A percentile compares a stretch with the other conserved stretches of the same genome.
These are phyloP conservation scores for Pseudochaenichthys georgianus DNA, from an alignment of 2,797 vertebrate species.

Conservation along the genomic window DNA sequence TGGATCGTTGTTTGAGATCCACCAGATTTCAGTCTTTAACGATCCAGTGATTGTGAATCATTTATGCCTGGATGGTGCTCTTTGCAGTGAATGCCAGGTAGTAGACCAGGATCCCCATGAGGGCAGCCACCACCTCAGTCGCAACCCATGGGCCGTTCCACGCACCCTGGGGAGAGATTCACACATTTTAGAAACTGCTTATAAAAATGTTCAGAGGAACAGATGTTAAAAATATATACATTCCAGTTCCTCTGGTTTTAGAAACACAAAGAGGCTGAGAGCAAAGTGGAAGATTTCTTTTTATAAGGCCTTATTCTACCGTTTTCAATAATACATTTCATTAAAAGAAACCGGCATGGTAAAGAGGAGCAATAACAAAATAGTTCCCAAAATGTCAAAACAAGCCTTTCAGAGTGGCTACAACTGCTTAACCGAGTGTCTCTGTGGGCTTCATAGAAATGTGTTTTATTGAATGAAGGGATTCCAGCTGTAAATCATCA, in stretches of 20 bases:
- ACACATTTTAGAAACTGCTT: not conserved
- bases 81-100: slow-evolving; percentile 93
- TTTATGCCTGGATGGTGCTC: slow-evolving; percentile 90
- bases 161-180: slow-evolving; percentile 82
- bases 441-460: no score
- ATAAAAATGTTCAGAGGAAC: not conserved
- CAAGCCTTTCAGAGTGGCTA: not conserved
- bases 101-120: slow-evolving; percentile 89
- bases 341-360: not conserved
- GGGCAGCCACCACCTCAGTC: slow-evolving; percentile 91
- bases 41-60: slow-evolving; percentile 43
- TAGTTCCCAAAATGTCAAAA: not conserved
- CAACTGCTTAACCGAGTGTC: not conserved
- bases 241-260: not conserved
- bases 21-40: slow-evolving; percentile 71
- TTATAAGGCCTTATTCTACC: not conserved
- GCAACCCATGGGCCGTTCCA: slow-evolving; percentile 95
- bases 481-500: not conserved
- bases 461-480: not conserved
- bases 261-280: not conserved
- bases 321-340: not conserved
- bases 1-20: slow-evolving; percentile 37
- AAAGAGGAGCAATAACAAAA: not conserved
- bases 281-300: not conserved
- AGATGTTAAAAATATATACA: not conserved